Percentiles rank a stretch among this genome's conserved stretches.
phyloP scores from a whole-genome alignment of 2,888 invertebrate species.

The Vesta saturnalis region DNA sequence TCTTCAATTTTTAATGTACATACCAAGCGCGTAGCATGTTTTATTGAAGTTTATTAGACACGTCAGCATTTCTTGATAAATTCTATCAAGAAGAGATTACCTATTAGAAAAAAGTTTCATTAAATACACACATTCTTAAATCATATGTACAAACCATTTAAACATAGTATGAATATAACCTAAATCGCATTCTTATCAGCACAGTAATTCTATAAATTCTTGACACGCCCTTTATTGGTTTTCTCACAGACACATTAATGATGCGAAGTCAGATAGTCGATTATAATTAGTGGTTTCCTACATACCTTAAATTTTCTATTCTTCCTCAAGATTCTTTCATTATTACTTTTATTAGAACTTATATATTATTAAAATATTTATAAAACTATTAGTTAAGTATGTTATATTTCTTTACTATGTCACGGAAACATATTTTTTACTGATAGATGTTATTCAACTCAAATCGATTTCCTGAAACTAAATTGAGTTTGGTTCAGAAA shows the following conservation, averaged over 20 bases:
- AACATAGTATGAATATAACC: neutral
- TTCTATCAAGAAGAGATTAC: neutral
- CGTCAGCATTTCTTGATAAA: neutral
- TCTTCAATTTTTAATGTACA: slow-evolving; percentile 4
- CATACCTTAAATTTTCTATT: slow-evolving; percentile 9
- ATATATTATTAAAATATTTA: neutral
- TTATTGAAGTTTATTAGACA: neutral
- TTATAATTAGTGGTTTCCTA: slow-evolving; percentile 20
- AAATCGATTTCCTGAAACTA: no score
- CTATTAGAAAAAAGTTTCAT: neutral
- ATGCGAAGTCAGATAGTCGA: slow-evolving; percentile 15
- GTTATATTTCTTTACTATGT: no score
- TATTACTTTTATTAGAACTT: neutral
- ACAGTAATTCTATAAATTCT: slow-evolving; percentile 26
- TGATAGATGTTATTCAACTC: no score
- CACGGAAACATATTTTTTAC: no score
- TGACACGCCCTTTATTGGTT: slow-evolving; percentile 19
- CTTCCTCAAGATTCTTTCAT: slow-evolving; percentile 3
- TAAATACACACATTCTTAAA: neutral
- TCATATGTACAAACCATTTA: neutral
- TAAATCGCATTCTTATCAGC: slow-evolving; percentile 10
- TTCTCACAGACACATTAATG: slow-evolving; percentile 24
- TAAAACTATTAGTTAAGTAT: neutral
- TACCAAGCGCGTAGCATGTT: neutral
- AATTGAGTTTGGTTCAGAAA: no score